Base-by-base conservation (phyloP, 1,140 invertebrate species). In the Microplitis mediator region DNA sequence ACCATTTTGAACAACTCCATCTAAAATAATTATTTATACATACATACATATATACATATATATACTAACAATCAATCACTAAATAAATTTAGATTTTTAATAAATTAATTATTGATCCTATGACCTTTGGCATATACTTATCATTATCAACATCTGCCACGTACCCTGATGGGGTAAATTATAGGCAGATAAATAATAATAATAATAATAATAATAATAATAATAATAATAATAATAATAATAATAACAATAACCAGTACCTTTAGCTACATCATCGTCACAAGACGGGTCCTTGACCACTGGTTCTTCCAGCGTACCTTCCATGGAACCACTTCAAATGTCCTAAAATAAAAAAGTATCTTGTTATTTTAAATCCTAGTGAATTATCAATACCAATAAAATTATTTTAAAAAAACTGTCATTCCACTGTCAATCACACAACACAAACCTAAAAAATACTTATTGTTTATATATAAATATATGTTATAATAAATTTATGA, bases 241-340 rank as follows among this genome's bases (percentile, higher is more conserved):
- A 6, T 11, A 39, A 69, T 8, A 50, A 51, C 4, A 1, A 2
- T 35, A 6, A 68, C 1, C 51, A 35, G 73, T 81, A 87, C 86
- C 86, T 86, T 81, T 85, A 9, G 77, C 69, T 34, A 75, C 75
- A 56, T 80, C 79, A 60, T 79, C 78, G 69, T 80, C 79, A 68
- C 79, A 78, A 63, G 80, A 79, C 54, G 83, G 81, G 80, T 86
- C 85, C 80, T 85, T 86, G 81, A 82, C 81, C 81, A 81, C 72
- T 63, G 79, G 69, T 61, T 85, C 84, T 80, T 85, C 86, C 75
- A 82, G 79, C 68, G 84, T 82, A 78, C 82, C 84, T 84, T 87
- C 86, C 86, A 87, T 87, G 82, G 82, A 79, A 76, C 77, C 79
- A 82, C 79, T 80, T 75, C 74, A 74, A 77, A 75, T 71, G 79